Evolutionary conservation across 2,888 invertebrate genomes (phyloP).

Genomic region (Caenorhabditis sp.): DNA sequence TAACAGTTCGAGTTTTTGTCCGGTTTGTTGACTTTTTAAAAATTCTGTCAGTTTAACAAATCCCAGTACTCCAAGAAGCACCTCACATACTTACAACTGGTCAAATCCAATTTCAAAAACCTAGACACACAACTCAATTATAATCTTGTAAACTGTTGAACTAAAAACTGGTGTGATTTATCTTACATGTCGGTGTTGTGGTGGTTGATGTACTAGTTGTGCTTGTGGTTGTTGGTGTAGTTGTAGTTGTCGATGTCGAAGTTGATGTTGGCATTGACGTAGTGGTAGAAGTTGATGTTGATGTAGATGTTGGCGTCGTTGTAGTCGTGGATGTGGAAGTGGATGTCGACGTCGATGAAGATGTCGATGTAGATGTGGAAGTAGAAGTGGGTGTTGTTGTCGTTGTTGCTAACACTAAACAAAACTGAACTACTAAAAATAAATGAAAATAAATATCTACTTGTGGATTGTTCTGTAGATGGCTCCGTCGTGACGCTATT

Average conservation of each 20-base stretch:
- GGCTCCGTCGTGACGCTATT: not conserved
- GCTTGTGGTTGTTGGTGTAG: constrained; percentile 5
- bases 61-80: too few species aligned
- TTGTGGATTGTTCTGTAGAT: not conserved
- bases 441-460: too few species aligned
- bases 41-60: too few species aligned
- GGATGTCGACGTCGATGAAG: constrained; percentile 5
- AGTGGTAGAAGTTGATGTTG: not conserved
- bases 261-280: not conserved
- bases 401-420: constrained; percentile 3
- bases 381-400: not conserved
- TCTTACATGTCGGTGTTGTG: constrained; percentile 4
- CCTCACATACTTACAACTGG: too few species aligned
- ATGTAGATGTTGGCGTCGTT: not conserved
- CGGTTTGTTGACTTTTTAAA: too few species aligned
- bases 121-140: too few species aligned
- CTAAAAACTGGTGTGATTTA: too few species aligned
- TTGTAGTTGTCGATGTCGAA: not conserved
- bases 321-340: constrained; percentile 12
- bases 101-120: too few species aligned
- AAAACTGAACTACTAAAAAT: not conserved
- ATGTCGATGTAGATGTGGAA: constrained; percentile 16
- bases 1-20: too few species aligned
- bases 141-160: too few species aligned
- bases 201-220: not conserved